phyloP scores from a whole-genome alignment of 1,140 invertebrate species.

The Aleiodes sp. region DNA sequence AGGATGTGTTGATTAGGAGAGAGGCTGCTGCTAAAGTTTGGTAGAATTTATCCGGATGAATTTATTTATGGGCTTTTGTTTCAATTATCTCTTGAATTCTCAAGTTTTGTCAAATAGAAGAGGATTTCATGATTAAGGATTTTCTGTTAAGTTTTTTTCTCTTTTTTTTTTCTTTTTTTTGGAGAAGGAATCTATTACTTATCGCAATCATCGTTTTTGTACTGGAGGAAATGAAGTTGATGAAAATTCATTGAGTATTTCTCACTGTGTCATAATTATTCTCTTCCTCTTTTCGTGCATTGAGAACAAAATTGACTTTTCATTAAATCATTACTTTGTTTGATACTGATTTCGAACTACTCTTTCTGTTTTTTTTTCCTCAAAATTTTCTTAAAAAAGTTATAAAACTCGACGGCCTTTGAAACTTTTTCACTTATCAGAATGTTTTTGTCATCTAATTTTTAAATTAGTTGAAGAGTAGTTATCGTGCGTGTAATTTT shows the following conservation, averaged over 20 bases:
- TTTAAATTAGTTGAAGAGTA: neutral
- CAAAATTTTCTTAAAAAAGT: neutral
- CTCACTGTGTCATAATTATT: neutral
- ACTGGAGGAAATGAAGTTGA: neutral
- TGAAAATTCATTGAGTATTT: neutral
- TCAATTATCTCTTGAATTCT: too few species aligned
- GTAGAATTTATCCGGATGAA: slow-evolving; percentile 38
- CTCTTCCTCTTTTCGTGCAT: too few species aligned
- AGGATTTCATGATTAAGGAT: too few species aligned
- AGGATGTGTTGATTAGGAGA: slow-evolving; percentile 59
- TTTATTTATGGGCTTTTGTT: too few species aligned
- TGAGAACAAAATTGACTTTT: too few species aligned
- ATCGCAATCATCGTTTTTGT: slow-evolving; percentile 9
- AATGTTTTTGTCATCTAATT: neutral
- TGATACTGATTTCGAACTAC: neutral
- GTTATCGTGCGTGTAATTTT: slow-evolving; percentile 3
- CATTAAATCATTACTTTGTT: neutral
- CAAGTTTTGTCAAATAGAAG: too few species aligned
- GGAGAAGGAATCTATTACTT: neutral
- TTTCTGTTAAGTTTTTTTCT: too few species aligned
- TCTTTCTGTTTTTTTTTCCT: neutral
- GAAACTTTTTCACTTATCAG: too few species aligned
- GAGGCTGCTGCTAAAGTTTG: slow-evolving; percentile 58
- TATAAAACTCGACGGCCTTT: neutral
- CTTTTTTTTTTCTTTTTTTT: neutral